These are phyloP conservation scores for Pogoniulus pusillus DNA, from an alignment of 2,797 vertebrate genomes.

Conservation along the genomic window DNA sequence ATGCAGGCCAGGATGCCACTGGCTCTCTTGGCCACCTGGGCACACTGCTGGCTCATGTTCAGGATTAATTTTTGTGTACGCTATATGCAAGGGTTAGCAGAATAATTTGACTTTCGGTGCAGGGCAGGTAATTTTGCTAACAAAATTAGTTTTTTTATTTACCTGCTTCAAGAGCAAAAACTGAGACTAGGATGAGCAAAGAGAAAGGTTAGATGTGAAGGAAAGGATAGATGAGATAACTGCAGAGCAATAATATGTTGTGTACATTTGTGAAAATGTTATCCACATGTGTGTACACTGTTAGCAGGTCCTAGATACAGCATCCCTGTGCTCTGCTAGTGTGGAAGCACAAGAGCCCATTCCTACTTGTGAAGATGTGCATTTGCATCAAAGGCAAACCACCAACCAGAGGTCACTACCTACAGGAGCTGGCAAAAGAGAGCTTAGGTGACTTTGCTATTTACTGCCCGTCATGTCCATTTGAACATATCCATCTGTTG, in stretches of 20 bases:
- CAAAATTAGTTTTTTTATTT: neutral
- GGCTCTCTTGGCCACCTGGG: too few relatives aligned
- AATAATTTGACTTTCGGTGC: neutral
- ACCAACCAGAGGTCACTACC: neutral
- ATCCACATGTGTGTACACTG: neutral
- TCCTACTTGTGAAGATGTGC: neutral
- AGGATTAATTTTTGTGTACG: neutral
- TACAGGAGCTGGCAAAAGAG: neutral
- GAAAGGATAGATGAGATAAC: neutral
- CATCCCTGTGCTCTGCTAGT: neutral
- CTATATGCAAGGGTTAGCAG: neutral
- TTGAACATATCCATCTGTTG: constrained; percentile 55
- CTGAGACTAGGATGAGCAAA: neutral
- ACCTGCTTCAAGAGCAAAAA: neutral
- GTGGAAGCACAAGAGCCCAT: neutral
- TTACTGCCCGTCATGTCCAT: neutral
- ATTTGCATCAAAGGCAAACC: neutral
- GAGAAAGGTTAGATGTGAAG: neutral
- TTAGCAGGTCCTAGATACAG: neutral
- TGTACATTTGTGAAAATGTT: neutral
- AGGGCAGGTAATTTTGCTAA: neutral
- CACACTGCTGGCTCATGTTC: too few relatives aligned
- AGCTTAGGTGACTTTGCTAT: constrained; percentile 10
- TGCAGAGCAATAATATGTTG: neutral
- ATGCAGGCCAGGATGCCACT: too few relatives aligned